Conservation (phyloP, 1,140 invertebrate species). For the Frieseomelitta varia region DNA sequence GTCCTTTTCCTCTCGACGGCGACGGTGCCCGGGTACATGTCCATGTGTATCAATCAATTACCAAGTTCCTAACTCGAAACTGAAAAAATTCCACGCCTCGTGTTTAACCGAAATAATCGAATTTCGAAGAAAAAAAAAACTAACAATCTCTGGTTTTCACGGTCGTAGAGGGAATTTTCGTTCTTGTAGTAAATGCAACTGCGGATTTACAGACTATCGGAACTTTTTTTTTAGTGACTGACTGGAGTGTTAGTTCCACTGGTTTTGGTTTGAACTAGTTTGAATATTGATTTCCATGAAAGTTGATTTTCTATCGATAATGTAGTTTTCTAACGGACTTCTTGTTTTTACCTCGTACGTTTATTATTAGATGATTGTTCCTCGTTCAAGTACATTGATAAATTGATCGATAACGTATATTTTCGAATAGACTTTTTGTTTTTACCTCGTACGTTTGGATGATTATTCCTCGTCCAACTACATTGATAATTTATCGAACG, state of each 20-base stretch:
- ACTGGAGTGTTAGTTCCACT: background rate
- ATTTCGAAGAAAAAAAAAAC: background rate
- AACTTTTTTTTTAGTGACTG: background rate
- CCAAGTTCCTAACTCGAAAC: background rate
- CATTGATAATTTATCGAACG: no score
- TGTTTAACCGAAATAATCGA: background rate
- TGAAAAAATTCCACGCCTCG: background rate
- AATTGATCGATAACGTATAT: no score
- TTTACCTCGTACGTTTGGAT: no score
- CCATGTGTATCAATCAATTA: background rate
- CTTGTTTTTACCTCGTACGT: no score
- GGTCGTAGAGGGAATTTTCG: background rate
- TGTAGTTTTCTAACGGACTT: no score
- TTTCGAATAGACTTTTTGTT: no score
- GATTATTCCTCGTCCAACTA: no score
- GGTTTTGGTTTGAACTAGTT: no score
- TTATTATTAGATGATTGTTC: no score
- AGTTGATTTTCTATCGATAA: no score
- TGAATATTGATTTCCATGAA: no score
- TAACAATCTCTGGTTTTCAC: background rate
- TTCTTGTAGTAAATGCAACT: background rate
- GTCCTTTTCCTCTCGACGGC: constrained; percentile 53
- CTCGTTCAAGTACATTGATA: no score
- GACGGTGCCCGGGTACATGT: constrained; percentile 26
- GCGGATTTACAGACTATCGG: background rate